Base-by-base conservation (phyloP, 2,113 vertebrate species). In the Corvus hawaiiensis region DNA sequence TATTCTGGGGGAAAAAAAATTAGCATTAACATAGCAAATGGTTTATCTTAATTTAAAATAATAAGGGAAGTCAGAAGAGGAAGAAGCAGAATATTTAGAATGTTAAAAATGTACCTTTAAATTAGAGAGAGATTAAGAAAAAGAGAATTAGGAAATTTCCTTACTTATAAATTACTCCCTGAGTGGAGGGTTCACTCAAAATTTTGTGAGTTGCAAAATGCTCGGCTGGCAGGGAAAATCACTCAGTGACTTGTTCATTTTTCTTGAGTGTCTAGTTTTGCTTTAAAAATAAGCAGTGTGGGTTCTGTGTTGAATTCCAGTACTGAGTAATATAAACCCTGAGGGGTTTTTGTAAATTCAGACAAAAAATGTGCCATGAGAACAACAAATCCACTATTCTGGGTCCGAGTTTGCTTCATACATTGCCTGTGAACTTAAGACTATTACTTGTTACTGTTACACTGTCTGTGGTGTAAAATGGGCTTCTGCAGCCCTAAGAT, bases 261-360 rank as follows among this genome's bases (percentile, higher is more conserved):
- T 86, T 55, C n/a, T 89, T 20, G 16, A 62, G 15, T 63, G 49
- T 68, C 48, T 81, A 68, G 52, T 51, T 95, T 81, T 90, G 59
- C 67, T 94, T 90, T 87, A 72, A 93, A 93, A 96, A 93, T 69
- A 94, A 93, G 48, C 72, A 71, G 4, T 61, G 35, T 59, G 35
- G 66, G 32, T 91, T 91, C 81, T 82, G 2, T 24, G n/a, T 62
- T 64, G 78, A 90, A 89, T 92, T 94, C 77, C 80, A 87, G 22
- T 62, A n/a, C 52, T 52, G 44, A 81, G 49, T 91, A 92, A 67
- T 44, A 49, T 86, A 89, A 91, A 92, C 86, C 9, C 17, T 37
- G 52, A 63, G 33, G 24, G 6, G 13, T 87, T 93, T 94, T 80
- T 46, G 8, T 63, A 61, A 68, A 6, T 74, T 91, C 68, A 72